Evolutionary conservation across 2,113 vertebrate species (phyloP), one percentile per base, ranked within the genome.

Genomic region (Vombatus ursinus): DNA sequence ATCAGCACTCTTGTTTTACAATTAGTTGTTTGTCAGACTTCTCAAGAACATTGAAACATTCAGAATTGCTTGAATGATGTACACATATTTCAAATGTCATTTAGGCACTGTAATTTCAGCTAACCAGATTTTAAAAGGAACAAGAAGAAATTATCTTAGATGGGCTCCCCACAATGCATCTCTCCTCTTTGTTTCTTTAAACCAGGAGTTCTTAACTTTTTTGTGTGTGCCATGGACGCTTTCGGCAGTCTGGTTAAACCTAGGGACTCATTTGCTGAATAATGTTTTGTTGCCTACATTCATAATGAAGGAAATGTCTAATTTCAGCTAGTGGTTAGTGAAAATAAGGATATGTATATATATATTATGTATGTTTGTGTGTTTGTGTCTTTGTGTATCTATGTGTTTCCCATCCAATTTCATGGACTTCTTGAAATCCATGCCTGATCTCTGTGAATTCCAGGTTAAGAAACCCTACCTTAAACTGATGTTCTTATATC

Each of bases 151-250:
- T 44, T 53, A 90, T 96, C 12, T 94, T 91, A 61, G 92, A 90
- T 90, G 93, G 12, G 93, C 90, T 49, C 28, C 47, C 47, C 61
- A 28, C 14, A 89, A 89, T 77, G 68, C 48, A 93, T 77, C 28
- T 61, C 93, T 92, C 92, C n/a, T 91, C 90, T 92, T 94, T 77
- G 53, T 93, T 94, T 92, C 77, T 31, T 95, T 92, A 52, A 96
- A 94, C 28, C 31, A 95, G 31, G 37, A 8, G 37, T 6, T 31
- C 31, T 61, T 37, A 77, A 1, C 14, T 44, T 22, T 68, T 68
- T 68, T n/a, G 12, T 68, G 61, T 37, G 31, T 68, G 48, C 48
- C 31, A n/a, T n/a, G 61, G 61, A 16, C 31, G 12, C 31, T n/a
- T 68, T 77, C 44, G n/a, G 1, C 4, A 77, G 19, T 77, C 68